Percentiles rank a stretch among this genome's conserved stretches.
Evolutionary conservation across 2,113 vertebrate species (phyloP).

Genomic region (Heterotilapia buettikoferi): DNA sequence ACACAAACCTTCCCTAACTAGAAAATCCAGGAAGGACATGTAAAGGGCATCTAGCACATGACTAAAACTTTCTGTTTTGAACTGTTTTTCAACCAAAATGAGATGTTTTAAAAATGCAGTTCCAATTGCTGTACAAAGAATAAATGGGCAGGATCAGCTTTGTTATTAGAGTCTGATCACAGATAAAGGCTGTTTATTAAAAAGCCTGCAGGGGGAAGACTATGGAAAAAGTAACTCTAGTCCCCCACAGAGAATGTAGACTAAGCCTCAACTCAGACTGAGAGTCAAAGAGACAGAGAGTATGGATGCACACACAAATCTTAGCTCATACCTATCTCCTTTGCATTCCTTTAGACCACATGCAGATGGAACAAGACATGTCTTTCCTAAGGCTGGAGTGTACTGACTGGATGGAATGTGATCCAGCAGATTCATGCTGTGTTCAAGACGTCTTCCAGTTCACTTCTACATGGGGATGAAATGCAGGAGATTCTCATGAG

Average conservation of each 20-base stretch:
- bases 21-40: background rate
- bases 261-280: background rate
- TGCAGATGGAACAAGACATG: background rate
- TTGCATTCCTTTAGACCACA: constrained; percentile 24
- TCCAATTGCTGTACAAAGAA: background rate
- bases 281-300: background rate
- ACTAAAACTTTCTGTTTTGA: background rate
- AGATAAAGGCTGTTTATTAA: constrained; percentile 49
- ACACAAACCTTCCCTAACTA: background rate
- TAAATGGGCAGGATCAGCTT: background rate
- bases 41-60: background rate
- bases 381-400: background rate
- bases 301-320: background rate
- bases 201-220: constrained; percentile 22
- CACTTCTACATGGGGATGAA: background rate
- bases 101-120: background rate
- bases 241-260: background rate
- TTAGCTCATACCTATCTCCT: background rate
- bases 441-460: background rate
- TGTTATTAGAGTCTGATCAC: constrained; percentile 9
- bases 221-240: background rate
- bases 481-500: background rate
- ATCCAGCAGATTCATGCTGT: background rate
- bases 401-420: constrained; percentile 9
- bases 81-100: background rate